A percentile compares a stretch with the other conserved stretches of the same genome.
phyloP scores from a whole-genome alignment of 2,888 invertebrate species.

The Drosophila meridiana region DNA sequence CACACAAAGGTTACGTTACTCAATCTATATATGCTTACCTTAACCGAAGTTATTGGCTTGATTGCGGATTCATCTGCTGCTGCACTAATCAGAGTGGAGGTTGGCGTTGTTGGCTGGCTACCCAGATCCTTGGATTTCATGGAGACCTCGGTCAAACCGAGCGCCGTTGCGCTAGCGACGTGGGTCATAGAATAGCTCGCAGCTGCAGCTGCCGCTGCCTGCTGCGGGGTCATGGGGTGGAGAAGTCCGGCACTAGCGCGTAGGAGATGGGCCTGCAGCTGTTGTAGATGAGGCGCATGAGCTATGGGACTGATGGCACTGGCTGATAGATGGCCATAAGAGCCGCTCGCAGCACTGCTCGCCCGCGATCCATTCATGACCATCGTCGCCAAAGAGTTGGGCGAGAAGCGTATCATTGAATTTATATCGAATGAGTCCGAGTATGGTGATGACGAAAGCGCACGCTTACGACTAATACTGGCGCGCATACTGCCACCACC shows the following conservation, averaged over 20 bases:
- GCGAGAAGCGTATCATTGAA: conserved; percentile 97
- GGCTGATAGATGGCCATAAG: conserved; percentile 98
- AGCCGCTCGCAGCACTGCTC: conserved; percentile 92
- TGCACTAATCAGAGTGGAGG: conserved; percentile 28
- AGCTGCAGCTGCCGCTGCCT: conserved; percentile 60
- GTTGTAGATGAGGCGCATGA: conserved; percentile 89
- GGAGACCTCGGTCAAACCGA: conserved; percentile 45
- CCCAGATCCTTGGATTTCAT: conserved; percentile 34
- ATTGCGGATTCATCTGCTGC: conserved; percentile 30
- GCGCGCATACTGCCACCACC: conserved; percentile 86
- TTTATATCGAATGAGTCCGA: conserved; percentile 98
- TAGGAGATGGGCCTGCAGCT: conserved; percentile 92
- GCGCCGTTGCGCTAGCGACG: conserved; percentile 33
- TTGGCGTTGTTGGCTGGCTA: conserved; percentile 42
- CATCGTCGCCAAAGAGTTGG: conserved; percentile 93
- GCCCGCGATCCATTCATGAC: conserved; percentile 92
- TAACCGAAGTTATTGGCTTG: conserved; percentile 23
- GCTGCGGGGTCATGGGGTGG: conserved; percentile 83
- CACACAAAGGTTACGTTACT: too few relatives aligned
- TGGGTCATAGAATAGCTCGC: conserved; percentile 83
- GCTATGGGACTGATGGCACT: conserved; percentile 95
- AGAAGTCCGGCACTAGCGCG: conserved; percentile 86
- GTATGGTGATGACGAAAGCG: conserved; percentile 97
- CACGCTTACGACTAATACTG: conserved; percentile 93
- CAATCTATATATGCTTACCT: conserved; percentile 28